Evolutionary conservation across 2,888 invertebrate genomes (phyloP).

Genomic region (Meteorus cinctellus): DNA sequence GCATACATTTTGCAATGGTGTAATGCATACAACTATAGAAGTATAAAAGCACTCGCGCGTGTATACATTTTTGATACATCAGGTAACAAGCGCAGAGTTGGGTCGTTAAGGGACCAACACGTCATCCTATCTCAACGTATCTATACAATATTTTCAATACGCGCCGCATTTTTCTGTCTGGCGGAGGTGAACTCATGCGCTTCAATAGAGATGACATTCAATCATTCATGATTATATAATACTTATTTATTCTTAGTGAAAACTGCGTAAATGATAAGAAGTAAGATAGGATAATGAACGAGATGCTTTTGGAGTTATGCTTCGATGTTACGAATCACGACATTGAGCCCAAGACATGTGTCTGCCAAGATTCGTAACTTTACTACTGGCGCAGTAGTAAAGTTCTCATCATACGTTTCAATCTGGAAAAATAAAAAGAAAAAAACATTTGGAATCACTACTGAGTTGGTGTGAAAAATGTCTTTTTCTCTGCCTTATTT

Average conservation of each 20-base stretch:
- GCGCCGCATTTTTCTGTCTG: conserved; percentile 30
- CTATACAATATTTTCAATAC: conserved; percentile 35
- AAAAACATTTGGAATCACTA: background rate
- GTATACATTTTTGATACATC: conserved; percentile 56
- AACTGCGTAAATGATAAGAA: background rate
- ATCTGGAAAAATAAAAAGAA: background rate
- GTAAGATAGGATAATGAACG: background rate
- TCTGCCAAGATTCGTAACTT: background rate
- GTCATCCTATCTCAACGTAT: conserved; percentile 28
- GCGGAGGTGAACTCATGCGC: background rate
- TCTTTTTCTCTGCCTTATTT: background rate
- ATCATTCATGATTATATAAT: background rate
- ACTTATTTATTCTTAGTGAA: background rate
- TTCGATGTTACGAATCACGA: background rate
- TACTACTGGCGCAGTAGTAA: background rate
- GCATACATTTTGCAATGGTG: conserved; percentile 66
- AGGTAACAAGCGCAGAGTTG: conserved; percentile 42
- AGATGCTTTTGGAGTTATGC: conserved; percentile 1
- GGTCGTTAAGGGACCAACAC: conserved; percentile 62
- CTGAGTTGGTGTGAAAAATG: background rate
- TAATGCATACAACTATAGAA: conserved; percentile 57
- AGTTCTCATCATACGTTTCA: no score
- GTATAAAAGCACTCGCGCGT: conserved; percentile 36
- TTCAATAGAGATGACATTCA: background rate
- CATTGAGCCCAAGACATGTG: background rate